These are phyloP conservation scores for Empis stercorea DNA, from an alignment of 2,888 invertebrate genomes.

Conservation along the genomic window DNA sequence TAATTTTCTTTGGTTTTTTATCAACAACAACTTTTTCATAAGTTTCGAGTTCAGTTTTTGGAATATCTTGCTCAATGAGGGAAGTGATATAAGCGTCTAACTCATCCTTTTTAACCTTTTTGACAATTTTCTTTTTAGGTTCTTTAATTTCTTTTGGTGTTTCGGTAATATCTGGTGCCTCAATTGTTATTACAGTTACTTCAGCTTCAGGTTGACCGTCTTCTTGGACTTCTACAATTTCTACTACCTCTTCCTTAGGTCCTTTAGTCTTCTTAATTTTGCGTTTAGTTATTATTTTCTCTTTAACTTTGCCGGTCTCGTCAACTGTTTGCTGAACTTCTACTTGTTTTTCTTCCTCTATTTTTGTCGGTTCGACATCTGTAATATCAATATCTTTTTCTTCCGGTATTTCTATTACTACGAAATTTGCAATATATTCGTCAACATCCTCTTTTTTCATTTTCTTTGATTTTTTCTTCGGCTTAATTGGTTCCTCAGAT, in stretches of 20 bases:
- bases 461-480: slow-evolving; percentile 8
- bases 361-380: not conserved
- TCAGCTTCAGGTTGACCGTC: slow-evolving; percentile 28
- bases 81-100: slow-evolving; percentile 25
- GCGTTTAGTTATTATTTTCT: slow-evolving; percentile 19
- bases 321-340: slow-evolving; percentile 33
- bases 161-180: slow-evolving; percentile 21
- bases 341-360: slow-evolving; percentile 18
- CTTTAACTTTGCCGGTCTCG: slow-evolving; percentile 22
- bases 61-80: slow-evolving; percentile 21
- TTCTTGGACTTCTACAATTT: slow-evolving; percentile 26
- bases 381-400: slow-evolving; percentile 12
- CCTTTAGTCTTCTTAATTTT: slow-evolving; percentile 26
- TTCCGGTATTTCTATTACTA: slow-evolving; percentile 5
- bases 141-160: slow-evolving; percentile 20
- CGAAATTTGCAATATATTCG: slow-evolving; percentile 5
- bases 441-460: slow-evolving; percentile 12
- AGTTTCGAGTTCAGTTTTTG: slow-evolving; percentile 12
- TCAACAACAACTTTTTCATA: slow-evolving; percentile 15
- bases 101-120: slow-evolving; percentile 23
- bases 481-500: slow-evolving; percentile 8
- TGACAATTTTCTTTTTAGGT: slow-evolving; percentile 23
- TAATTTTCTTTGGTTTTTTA: slow-evolving; percentile 23
- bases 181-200: slow-evolving; percentile 25
- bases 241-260: slow-evolving; percentile 24